Percentiles rank a stretch among this genome's conserved stretches.
These are phyloP conservation scores for Myotis daubentonii DNA, from an alignment of 2,797 vertebrate genomes.

Conservation along the genomic window DNA sequence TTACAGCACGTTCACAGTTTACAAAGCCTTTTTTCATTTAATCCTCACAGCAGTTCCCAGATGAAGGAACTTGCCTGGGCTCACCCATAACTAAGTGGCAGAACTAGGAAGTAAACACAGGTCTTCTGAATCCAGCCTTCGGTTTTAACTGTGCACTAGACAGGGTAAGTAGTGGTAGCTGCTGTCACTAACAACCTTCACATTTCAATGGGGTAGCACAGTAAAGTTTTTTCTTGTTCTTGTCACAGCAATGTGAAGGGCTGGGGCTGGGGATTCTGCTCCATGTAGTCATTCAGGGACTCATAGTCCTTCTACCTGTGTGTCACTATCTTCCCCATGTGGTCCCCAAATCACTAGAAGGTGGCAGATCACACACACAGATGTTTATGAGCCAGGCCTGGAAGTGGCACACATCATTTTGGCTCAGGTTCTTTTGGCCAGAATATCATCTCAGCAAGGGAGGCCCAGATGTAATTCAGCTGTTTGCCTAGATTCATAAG, in stretches of 20 bases:
- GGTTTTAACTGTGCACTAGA: neutral
- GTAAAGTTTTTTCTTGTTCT: neutral
- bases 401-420: neutral
- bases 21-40: constrained; percentile 56
- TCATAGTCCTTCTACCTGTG: neutral
- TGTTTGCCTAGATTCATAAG: neutral
- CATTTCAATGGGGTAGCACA: neutral
- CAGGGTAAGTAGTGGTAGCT: neutral
- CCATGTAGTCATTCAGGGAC: neutral
- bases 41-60: constrained; percentile 28
- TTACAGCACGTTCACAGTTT: constrained; percentile 57
- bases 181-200: neutral
- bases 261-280: neutral
- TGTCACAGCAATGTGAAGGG: neutral
- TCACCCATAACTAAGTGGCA: neutral
- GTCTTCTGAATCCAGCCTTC: neutral
- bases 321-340: neutral
- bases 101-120: neutral
- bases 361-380: neutral
- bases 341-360: neutral
- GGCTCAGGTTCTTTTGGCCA: neutral
- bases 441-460: neutral
- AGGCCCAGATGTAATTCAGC: neutral
- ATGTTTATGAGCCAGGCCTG: neutral
- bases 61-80: neutral